A percentile compares a stretch with the other conserved stretches of the same genome.
These are phyloP conservation scores for Ceratosolen fusciceps DNA, from an alignment of 1,140 invertebrate species.

Conservation along the genomic window DNA sequence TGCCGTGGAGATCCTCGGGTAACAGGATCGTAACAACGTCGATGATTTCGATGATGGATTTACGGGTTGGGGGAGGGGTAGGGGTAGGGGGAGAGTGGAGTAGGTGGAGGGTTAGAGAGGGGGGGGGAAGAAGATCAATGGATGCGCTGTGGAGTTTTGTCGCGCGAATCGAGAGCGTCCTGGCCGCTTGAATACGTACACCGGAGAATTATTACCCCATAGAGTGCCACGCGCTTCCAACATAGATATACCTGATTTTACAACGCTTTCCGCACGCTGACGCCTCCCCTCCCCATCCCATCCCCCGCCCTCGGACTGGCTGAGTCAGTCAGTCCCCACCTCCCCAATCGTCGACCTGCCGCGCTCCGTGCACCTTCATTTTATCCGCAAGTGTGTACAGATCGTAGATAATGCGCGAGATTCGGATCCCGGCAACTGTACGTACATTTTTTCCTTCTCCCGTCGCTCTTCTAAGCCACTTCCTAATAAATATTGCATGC, in stretches of 20 bases:
- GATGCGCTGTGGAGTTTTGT: not conserved
- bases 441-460: not conserved
- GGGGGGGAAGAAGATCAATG: not conserved
- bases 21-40: no score
- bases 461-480: not conserved
- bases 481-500: slow-evolving; percentile 22
- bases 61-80: no score
- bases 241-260: not conserved
- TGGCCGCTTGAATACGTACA: not conserved
- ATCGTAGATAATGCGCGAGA: slow-evolving; percentile 3
- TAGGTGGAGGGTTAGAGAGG: not conserved
- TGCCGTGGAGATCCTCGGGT: no score
- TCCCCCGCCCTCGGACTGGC: no score
- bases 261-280: not conserved
- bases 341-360: no score
- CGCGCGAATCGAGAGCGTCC: slow-evolving; percentile 26
- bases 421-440: not conserved
- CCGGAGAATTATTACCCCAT: slow-evolving; percentile 17
- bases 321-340: no score
- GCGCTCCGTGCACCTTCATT: not conserved
- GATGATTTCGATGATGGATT: no score
- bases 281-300: no score
- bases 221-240: not conserved
- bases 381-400: slow-evolving; percentile 10
- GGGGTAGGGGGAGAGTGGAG: no score